Conservation (phyloP, 1,140 invertebrate genomes). For the Drosophila subpulchrella region DNA sequence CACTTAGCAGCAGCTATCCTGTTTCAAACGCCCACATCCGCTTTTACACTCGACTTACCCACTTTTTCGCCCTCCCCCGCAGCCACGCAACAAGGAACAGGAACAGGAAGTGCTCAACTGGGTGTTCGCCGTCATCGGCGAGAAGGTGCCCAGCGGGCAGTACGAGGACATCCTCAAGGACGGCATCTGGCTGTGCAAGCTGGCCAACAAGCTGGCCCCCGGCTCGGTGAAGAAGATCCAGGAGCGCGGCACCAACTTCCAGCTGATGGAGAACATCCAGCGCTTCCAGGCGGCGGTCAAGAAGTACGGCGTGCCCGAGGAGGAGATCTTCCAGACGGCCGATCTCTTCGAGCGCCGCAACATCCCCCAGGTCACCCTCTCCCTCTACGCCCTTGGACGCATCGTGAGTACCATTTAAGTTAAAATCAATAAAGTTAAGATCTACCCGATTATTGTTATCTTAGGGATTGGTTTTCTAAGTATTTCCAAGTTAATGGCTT, state of each 20-base stretch:
- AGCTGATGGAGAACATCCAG: conserved; percentile 99
- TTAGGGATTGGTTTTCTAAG: no score
- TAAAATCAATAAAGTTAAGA: no score
- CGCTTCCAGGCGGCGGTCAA: conserved; percentile 97
- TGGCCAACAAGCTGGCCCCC: conserved; percentile 97
- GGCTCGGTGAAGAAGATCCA: conserved; percentile 99
- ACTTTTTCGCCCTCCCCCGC: conserved; percentile 53
- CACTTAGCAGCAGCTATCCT: conserved; percentile 50
- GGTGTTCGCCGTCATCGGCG: conserved; percentile 95
- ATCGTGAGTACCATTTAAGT: conserved; percentile 89
- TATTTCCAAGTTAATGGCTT: no score
- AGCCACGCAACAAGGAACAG: conserved; percentile 95
- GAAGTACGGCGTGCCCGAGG: conserved; percentile 97
- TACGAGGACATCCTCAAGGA: conserved; percentile 97
- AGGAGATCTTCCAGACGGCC: conserved; percentile 99
- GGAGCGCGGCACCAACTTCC: conserved; percentile 97
- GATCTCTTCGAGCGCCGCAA: conserved; percentile 98
- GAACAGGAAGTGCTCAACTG: conserved; percentile 96
- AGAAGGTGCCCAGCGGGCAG: conserved; percentile 92
- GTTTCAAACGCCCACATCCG: conserved; percentile 39
- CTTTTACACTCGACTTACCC: conserved; percentile 4
- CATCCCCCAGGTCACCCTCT: conserved; percentile 97
- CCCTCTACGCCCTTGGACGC: conserved; percentile 94
- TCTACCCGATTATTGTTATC: no score
- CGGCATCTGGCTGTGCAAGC: conserved; percentile 96